phyloP scores from a whole-genome alignment of 2,113 vertebrate genomes.

The Elgaria multicarinata region DNA sequence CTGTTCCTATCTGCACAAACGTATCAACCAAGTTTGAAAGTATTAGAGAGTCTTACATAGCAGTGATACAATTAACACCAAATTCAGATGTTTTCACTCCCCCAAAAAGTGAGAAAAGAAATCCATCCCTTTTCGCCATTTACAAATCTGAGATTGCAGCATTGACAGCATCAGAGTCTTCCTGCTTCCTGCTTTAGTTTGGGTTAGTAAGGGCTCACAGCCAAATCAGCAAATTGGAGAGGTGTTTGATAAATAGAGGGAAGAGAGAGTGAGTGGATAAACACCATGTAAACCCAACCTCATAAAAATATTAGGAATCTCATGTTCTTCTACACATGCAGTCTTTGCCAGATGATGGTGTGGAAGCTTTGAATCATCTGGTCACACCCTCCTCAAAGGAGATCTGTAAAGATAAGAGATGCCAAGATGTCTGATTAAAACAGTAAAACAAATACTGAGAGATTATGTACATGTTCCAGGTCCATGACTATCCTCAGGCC shows the following conservation, averaged over 20 bases:
- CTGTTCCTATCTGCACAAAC: neutral
- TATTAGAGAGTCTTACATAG: neutral
- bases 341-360: constrained; percentile 12
- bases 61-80: neutral
- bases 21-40: neutral
- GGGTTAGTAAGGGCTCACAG: constrained; percentile 10
- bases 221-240: constrained; percentile 14
- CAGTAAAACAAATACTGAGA: constrained; percentile 14
- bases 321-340: neutral
- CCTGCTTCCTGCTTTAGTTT: constrained; percentile 12
- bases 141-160: neutral
- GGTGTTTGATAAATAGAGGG: neutral
- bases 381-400: constrained; percentile 7
- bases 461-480: neutral
- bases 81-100: neutral
- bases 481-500: neutral
- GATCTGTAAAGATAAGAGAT: constrained; percentile 23
- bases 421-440: constrained; percentile 40
- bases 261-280: neutral
- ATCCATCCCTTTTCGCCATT: neutral
- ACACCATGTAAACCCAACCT: constrained; percentile 25
- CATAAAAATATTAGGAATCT: neutral
- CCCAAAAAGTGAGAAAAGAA: neutral
- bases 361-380: neutral
- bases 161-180: constrained; percentile 3